Evolutionary conservation across 2,888 invertebrate species (phyloP), one percentile per base, ranked within the genome.

Genomic region (Physocephala rufipes): DNA sequence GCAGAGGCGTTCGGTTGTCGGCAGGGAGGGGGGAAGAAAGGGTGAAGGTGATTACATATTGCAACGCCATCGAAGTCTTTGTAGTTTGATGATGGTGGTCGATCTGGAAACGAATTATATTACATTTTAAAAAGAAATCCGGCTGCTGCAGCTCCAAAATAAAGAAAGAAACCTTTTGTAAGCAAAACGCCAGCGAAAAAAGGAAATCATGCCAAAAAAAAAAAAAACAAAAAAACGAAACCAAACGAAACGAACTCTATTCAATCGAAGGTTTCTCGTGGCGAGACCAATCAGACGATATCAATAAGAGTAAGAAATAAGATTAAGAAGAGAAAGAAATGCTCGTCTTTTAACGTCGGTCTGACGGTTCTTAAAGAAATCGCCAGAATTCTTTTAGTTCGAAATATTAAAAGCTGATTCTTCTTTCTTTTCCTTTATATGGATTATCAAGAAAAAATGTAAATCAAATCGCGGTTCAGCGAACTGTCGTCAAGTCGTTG

Each of bases 21-120:
- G n/a, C n/a, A n/a, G n/a, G n/a, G n/a, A 36, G 36, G 36, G 36
- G 36, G 36, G 9, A 36, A 9, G 36, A 9, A 9, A 9, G 9
- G 36, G 36, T 36, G 36, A 9, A n/a, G n/a, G n/a, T n/a, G n/a
- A n/a, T n/a, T n/a, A n/a, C n/a, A n/a, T n/a, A n/a, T n/a, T n/a
- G n/a, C n/a, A n/a, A 55, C 47, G 55, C 51, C 36, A 47, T 28
- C 28, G 51, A 49, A 15, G 19, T 4, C 49, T n/a, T 49, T 49
- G 19, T 49, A 4, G 49, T 53, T n/a, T 13, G 16, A 15, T 55
- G 36, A 67, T 58, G 58, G 58, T 67, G 43, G 76, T 75, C 75
- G 76, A 75, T 76, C 76, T 71, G 49, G 65, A 36, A 75, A 73
- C 74, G 75, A 75, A 75, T 74, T 75, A 75, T 74, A 74, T 75